Evolutionary conservation across 2,113 vertebrate genomes (phyloP).

Genomic region (Chloropsis hardwickii): DNA sequence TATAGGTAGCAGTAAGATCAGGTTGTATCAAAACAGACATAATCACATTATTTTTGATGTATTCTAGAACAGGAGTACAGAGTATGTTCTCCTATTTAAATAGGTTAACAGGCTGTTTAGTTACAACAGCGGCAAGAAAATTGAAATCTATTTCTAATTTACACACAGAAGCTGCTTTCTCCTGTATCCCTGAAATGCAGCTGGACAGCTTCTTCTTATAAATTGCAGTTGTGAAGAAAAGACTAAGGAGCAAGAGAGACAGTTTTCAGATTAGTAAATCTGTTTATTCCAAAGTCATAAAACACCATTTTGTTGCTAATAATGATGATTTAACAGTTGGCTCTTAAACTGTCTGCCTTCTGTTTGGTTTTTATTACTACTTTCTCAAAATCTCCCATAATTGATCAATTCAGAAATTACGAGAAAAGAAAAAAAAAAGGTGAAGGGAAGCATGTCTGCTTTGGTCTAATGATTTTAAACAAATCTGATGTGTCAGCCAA

Average conservation of each 20-base stretch:
- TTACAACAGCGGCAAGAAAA: constrained; percentile 50
- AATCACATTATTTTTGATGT: constrained; percentile 33
- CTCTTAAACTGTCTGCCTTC: background rate
- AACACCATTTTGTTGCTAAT: background rate
- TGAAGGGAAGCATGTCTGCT: constrained; percentile 10
- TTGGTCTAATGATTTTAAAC: constrained; percentile 46
- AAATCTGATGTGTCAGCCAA: constrained; percentile 38
- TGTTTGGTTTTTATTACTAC: background rate
- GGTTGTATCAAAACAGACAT: constrained; percentile 42
- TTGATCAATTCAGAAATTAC: constrained; percentile 44
- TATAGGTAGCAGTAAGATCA: constrained; percentile 56
- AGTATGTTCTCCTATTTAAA: constrained; percentile 20
- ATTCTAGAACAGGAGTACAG: background rate
- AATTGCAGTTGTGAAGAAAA: constrained; percentile 4
- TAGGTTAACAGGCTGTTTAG: constrained; percentile 55
- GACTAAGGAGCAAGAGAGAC: background rate
- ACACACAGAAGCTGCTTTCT: constrained; percentile 16
- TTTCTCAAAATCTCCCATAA: constrained; percentile 48
- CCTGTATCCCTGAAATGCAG: background rate
- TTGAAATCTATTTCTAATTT: constrained; percentile 48
- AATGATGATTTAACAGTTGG: constrained; percentile 27
- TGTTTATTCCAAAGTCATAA: constrained; percentile 22
- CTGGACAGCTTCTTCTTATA: background rate
- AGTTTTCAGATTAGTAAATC: constrained; percentile 25
- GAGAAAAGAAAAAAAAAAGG: background rate